Evolutionary conservation across 2,797 vertebrate genomes (phyloP), one percentile per base, ranked within the genome.

Genomic region (Tachyglossus aculeatus): DNA sequence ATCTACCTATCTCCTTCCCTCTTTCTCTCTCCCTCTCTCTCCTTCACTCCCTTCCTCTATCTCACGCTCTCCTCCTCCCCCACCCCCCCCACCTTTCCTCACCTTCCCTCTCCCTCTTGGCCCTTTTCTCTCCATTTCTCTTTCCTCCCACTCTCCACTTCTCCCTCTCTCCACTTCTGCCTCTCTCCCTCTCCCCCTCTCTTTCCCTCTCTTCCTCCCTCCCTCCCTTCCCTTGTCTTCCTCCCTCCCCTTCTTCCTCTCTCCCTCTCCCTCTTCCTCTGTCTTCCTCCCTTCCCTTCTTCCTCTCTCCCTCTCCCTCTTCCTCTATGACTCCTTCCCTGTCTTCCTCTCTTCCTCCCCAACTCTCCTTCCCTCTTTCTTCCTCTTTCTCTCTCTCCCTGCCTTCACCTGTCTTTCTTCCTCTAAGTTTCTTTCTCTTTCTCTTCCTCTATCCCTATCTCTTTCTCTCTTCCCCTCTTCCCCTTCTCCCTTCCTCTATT

Each of bases 381-480:
- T 40, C 38, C n/a, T 4, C 10, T 11, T 5, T 11, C 10, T 9
- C 36, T 9, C 36, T 37, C 36, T 37, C 15, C 36, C 15, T n/a
- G n/a, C n/a, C n/a, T n/a, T n/a, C n/a, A 9, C 9, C 3, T 40
- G 38, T 40, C 38, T 40, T 1, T 80, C 77, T 84, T 78, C 76
- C 36, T 29, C 39, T n/a, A n/a, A n/a, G n/a, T n/a, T n/a, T 57
- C 24, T 68, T 50, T n/a, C n/a, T n/a, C n/a, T n/a, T n/a, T n/a
- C 3, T 29, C 14, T 5, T 29, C 31, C 25, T 29, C 25, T 18
- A 8, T 5, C 25, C 14, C 45, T 13, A 9, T 10, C 15, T 18
- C 13, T 5, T 48, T 18, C 16, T 47, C 44, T 18, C 9, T 47
- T 25, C 48, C 25, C 25, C 16, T 27, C 25, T 29, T 48, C 19